Evolutionary conservation across 2,888 invertebrate genomes (phyloP), one percentile per base, ranked within the genome.

Genomic region (Drosophila villosipedis): DNA sequence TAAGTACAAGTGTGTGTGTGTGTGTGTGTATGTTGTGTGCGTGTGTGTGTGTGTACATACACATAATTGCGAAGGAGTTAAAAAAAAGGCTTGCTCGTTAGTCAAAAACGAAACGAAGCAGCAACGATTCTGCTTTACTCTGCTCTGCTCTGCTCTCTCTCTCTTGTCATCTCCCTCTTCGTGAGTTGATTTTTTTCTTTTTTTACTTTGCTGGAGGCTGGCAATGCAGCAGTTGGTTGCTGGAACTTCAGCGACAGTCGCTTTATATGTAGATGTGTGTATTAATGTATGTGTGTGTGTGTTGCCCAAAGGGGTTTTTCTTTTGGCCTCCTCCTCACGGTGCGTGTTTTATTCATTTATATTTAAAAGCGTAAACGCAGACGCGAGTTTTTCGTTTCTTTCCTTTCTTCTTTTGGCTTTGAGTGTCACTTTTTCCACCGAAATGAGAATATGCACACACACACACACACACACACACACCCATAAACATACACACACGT

Each of bases 301-400:
- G 52, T 37, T 64, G 53, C 54, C 33, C 35, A 57, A 69, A 73
- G 61, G 69, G 69, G 71, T 57, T 63, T 79, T 80, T 62, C 69
- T 55, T 69, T 67, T 57, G 19, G 14, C 63, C 63, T 68, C 68
- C 64, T 60, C 22, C 25, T 25, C 47, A 47, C 62, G 72, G 71
- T 73, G 72, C 82, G 78, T 83, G 74, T 72, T 74, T 87, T 87
- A 84, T 84, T 87, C 88, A 87, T 84, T 87, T 83, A 84, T 73
- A 84, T 87, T 86, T 84, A 87, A 79, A 83, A 87, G 78, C 83
- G 83, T 83, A 84, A 84, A 87, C 83, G 83, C 83, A 84, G 83
- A 87, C 83, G 88, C 83, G 82, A 84, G 73, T 68, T 82, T 47
- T 82, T 82, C 72, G 67, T 68, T 78, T 76, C 68, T 50, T 83